Conservation (phyloP, 2,888 invertebrate genomes). For the Mythimna loreyi region DNA sequence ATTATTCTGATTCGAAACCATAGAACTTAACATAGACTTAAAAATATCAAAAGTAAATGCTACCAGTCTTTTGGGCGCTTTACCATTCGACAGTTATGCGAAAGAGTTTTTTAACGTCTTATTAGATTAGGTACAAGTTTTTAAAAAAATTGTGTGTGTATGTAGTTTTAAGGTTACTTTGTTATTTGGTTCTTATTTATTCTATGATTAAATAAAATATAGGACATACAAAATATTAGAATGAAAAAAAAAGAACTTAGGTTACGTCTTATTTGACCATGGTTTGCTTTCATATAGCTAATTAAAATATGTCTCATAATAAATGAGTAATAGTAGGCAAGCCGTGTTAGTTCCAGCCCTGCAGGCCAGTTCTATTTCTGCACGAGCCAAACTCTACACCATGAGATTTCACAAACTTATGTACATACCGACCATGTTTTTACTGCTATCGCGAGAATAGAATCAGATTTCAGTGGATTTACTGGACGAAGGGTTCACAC, state of each 20-base stretch:
- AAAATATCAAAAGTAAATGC: neutral
- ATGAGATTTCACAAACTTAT: slow-evolving; percentile 61
- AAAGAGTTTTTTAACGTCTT: no score
- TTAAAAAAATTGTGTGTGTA: no score
- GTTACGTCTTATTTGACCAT: neutral
- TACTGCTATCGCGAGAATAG: slow-evolving; percentile 58
- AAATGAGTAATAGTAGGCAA: slow-evolving; percentile 1
- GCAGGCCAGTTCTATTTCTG: slow-evolving; percentile 58
- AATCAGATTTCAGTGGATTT: slow-evolving; percentile 46
- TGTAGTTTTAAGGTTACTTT: no score
- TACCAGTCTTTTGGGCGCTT: no score
- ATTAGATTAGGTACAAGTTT: no score
- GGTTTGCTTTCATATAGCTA: neutral
- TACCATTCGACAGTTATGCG: no score
- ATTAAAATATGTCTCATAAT: neutral
- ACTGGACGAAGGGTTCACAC: slow-evolving; percentile 40
- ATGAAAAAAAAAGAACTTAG: no score
- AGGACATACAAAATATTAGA: no score
- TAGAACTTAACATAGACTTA: neutral
- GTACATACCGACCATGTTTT: slow-evolving; percentile 58
- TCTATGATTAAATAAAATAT: no score
- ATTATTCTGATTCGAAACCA: neutral
- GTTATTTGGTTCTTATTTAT: no score
- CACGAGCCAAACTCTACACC: slow-evolving; percentile 56
- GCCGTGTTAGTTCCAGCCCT: slow-evolving; percentile 52